Base-by-base conservation (phyloP, 2,113 vertebrate species). In the Numida meleagris region DNA sequence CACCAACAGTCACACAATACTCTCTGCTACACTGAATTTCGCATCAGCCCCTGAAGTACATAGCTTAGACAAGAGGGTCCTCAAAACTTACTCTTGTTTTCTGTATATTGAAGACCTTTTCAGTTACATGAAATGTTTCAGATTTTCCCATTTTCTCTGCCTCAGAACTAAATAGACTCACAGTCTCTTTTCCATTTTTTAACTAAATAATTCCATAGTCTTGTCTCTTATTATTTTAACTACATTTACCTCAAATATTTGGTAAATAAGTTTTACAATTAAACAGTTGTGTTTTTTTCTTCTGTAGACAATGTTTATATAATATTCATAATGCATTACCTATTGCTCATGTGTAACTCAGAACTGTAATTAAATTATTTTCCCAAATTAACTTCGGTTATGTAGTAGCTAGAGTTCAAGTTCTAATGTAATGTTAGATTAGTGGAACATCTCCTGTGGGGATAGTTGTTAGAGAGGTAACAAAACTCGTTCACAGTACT, bases 321-420 rank as follows among this genome's bases (percentile, higher is more conserved):
- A 67, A 87, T 87, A 90, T 90, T 94, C 87, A 96, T 87, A 95
- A 94, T 83, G 67, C 66, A 80, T 94, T 95, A 82, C 21, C 82
- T 96, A 86, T 90, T 91, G 73, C 63, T 95, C 63, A 42, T 77
- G 53, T 95, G 50, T 93, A 73, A 61, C 78, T 34, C 46, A 93
- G 40, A 36, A 81, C 29, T 80, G 55, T 93, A 96, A 97, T 97
- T 92, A 95, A 96, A 97, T 96, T 96, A 97, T 97, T 97, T 97
- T 97, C 85, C 53, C 88, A 91, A 97, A 96, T 97, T 93, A 97
- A 86, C 88, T 97, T 94, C 90, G 74, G 51, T 62, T 92, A 46
- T 90, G 70, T 95, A 89, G 97, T 95, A 83, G 78, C 87, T 96
- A 82, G 19, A 77, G 83, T 96, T 96, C 67, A 91, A 96, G 96